Percentiles rank a stretch among this genome's conserved stretches.
phyloP scores from a whole-genome alignment of 2,888 invertebrate species.

The Rhamnusium bicolor region DNA sequence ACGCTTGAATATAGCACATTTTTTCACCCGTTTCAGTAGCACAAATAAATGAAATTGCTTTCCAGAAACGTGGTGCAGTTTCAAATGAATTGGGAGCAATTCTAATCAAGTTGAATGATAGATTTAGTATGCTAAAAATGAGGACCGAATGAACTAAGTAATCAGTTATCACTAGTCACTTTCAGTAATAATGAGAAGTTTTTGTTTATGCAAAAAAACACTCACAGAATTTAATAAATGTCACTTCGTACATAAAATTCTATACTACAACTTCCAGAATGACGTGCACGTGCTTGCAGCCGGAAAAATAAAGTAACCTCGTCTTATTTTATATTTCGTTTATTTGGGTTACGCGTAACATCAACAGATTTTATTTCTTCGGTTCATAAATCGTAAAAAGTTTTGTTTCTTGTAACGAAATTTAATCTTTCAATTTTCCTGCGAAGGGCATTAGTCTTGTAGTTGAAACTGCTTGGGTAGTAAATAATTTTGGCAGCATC shows the following conservation, averaged over 20 bases:
- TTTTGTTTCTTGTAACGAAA: background rate
- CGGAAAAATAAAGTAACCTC: background rate
- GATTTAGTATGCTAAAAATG: background rate
- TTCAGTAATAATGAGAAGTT: background rate
- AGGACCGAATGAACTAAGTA: background rate
- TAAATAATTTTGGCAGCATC: too few species aligned
- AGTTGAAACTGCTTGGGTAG: too few species aligned
- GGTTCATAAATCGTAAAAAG: background rate
- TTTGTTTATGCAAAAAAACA: constrained; percentile 10
- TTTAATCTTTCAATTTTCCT: too few species aligned
- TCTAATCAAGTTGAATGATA: background rate
- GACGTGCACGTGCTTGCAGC: constrained; percentile 1
- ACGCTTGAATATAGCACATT: background rate
- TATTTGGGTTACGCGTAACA: constrained; percentile 2
- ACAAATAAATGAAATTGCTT: background rate
- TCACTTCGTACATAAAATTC: background rate
- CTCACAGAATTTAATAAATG: background rate
- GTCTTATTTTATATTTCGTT: constrained; percentile 2
- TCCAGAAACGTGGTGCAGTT: background rate
- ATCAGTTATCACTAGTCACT: too few species aligned
- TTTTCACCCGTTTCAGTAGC: background rate
- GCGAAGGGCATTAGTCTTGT: too few species aligned
- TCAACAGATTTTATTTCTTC: constrained; percentile 7
- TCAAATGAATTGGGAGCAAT: background rate
- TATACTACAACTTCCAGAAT: background rate